Conservation (phyloP, 2,113 vertebrate genomes). For the Chaetops frenatus region DNA sequence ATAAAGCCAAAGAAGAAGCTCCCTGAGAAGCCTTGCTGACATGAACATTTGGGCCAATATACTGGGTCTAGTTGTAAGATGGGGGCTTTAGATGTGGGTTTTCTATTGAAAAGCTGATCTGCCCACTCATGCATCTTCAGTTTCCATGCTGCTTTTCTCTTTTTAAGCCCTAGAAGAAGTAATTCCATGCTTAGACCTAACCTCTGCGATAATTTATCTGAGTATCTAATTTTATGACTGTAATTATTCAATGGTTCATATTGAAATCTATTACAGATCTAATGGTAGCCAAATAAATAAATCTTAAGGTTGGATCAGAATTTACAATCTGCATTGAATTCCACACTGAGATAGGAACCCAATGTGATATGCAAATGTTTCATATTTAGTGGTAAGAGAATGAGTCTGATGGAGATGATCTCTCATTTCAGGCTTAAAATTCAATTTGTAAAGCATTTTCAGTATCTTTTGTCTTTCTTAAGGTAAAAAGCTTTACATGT, state of each 20-base stretch:
- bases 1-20: slow-evolving; percentile 27
- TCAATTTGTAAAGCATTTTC: not conserved
- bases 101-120: not conserved
- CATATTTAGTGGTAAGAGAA: not conserved
- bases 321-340: not conserved
- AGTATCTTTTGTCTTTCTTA: not conserved
- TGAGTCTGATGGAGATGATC: not conserved
- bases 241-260: not conserved
- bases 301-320: not conserved
- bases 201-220: not conserved
- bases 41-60: not conserved
- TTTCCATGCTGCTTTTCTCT: not conserved
- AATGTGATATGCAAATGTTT: not conserved
- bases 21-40: slow-evolving; percentile 35
- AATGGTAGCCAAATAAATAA: not conserved
- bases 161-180: not conserved
- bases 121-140: not conserved
- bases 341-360: not conserved
- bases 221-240: not conserved
- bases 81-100: not conserved
- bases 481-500: not conserved
- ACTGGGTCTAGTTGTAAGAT: not conserved
- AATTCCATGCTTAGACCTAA: not conserved
- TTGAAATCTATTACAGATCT: not conserved
- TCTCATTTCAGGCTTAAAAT: not conserved